Base-by-base conservation (phyloP, 2,113 vertebrate genomes). In the Salvator merianae region DNA sequence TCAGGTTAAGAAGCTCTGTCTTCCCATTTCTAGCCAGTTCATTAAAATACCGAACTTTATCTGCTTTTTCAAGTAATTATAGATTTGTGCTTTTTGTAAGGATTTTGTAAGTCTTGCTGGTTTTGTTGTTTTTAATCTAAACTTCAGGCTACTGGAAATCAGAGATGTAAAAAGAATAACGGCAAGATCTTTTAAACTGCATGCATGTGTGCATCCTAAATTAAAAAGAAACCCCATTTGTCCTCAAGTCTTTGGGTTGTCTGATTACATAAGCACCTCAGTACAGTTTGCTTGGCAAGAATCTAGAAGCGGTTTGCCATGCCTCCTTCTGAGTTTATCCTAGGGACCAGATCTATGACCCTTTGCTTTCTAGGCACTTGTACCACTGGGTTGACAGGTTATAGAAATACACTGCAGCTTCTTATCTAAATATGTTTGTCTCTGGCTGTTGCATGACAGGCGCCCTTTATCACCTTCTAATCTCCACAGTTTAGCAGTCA, bases 1-100 rank as follows among this genome's bases (percentile, higher is more conserved):
- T 71, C 80, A n/a, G 79, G 66, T 86, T 84, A 68, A 68, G 83
- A 30, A 40, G 77, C 89, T 88, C 66, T 1, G 0, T 82, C 74
- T 79, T 13, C 89, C 79, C 77, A 88, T 90, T 84, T 78, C 36
- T 77, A 10, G 14, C 34, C 20, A 30, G 4, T 18, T 5, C n/a
- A 69, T 7, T 69, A 26, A 43, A 73, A 73, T 30, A 30, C 38
- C 28, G 71, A 40, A 18, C n/a, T 47, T 74, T 74, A 47, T 47
- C 7, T 53, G 73, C 47, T 18, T 32, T n/a, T 75, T n/a, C 36
- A 73, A 73, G 16, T 43, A 40, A 12, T 71, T 71, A 36, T 38
- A 71, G 34, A 40, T 73, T 26, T 40, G 5, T 74, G 9, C 47
- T 76, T 55, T 22, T 69, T 13, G 3, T 55, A 55, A 18, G 53